Base-by-base conservation (phyloP, 2,888 invertebrate genomes). In the Dasypolia templi region DNA sequence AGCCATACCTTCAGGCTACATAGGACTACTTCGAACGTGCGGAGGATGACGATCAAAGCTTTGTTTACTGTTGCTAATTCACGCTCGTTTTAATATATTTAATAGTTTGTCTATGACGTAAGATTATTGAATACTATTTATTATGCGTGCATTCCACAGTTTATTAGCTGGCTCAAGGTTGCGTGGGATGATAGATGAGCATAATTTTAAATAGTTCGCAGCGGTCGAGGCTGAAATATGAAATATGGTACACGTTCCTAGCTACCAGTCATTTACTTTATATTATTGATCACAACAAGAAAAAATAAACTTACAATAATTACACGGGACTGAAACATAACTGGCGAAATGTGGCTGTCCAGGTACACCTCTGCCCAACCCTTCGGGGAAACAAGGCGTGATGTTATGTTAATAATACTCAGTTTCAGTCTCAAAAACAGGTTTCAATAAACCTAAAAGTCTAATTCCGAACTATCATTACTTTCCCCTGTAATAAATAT, bases 111-210 rank as follows among this genome's bases (percentile, higher is more conserved):
- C 17, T 22, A 26, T 5, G 19, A 59, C 7, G 26, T 26, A 26
- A 32, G 1, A 17, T 66, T 9, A 39, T 53, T 35, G 1, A 32
- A 71, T 19, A 32, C n/a, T 55, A 44, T 22, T 19, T 17, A 42
- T 32, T 44, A 29, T n/a, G 14, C 29, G 19, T 75, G 29, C 44
- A 64, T 64, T 53, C 59, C 35, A 39, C 5, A 42, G 32, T 59
- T 75, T 58, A 64, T 35, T 22, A n/a, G 46, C 22, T 55, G 22
- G 17, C 17, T 46, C 69, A 56, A 71, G 55, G 42, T 42, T 61
- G 12, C 12, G 17, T 32, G 22, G 39, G 11, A 35, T 26, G 19
- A n/a, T 19, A 42, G 42, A 53, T n/a, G 42, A 49, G 5, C 2
- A 55, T 53, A 26, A 26, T n/a, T 12, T 51, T 51, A 51, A 51